These are phyloP conservation scores for Halcyon smyrnensis DNA, from an alignment of 2,797 vertebrate genomes.

Conservation along the genomic window DNA sequence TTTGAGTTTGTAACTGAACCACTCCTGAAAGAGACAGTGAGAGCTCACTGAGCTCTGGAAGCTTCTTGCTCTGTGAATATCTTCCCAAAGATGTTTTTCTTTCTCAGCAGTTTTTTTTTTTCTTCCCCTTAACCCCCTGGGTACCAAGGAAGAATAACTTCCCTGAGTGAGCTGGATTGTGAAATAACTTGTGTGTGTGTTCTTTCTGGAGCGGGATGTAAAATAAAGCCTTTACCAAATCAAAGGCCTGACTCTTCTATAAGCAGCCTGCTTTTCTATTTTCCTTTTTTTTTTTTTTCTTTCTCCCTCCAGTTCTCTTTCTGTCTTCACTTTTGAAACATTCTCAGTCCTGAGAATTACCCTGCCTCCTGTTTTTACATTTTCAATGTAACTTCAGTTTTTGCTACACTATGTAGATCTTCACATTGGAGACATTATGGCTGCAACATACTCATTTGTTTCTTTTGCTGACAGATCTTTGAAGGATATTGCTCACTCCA, in stretches of 20 bases:
- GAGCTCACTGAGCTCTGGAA: slow-evolving; percentile 59
- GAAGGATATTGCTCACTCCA: slow-evolving; percentile 61
- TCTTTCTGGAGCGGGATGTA: slow-evolving; percentile 35
- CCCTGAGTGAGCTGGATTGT: slow-evolving; percentile 43
- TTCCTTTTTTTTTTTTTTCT: no score
- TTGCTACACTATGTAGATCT: slow-evolving; percentile 55
- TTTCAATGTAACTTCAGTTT: slow-evolving; percentile 1
- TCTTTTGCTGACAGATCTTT: slow-evolving; percentile 50
- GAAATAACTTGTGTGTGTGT: not conserved
- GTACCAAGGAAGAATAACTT: slow-evolving; percentile 36
- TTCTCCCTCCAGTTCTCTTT: fast-evolving
- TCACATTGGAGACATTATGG: slow-evolving; percentile 72
- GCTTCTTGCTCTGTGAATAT: slow-evolving; percentile 53
- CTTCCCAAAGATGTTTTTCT: slow-evolving; percentile 62
- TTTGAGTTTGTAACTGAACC: slow-evolving; percentile 51
- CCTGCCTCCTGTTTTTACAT: not conserved
- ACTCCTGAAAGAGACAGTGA: slow-evolving; percentile 45
- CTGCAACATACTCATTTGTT: slow-evolving; percentile 26
- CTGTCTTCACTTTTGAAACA: not conserved
- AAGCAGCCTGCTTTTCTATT: slow-evolving; percentile 20
- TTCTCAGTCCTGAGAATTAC: slow-evolving; percentile 23
- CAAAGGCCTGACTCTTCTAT: slow-evolving; percentile 39
- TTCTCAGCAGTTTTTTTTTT: not conserved
- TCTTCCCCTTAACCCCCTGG: not conserved
- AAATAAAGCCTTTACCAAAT: slow-evolving; percentile 62